Evolutionary conservation across 1,140 invertebrate genomes (phyloP), one percentile per base, ranked within the genome.

Genomic region (Homarus americanus): DNA sequence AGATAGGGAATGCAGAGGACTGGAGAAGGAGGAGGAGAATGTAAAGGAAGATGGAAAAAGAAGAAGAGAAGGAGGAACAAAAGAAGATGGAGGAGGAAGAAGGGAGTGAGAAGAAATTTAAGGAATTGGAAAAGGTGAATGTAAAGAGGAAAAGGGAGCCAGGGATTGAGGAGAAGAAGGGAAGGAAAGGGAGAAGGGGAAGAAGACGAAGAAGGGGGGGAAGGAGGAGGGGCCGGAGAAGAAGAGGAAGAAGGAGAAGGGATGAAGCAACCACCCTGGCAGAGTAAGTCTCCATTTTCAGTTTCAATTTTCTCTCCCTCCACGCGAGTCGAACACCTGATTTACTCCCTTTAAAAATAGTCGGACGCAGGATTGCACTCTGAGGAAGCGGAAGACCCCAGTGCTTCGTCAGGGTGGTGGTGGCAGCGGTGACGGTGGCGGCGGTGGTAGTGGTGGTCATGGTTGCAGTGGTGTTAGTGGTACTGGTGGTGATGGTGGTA

Each of bases 21-120:
- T n/a, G n/a, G 75, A 78, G 75, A 78, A 38, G 41, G 75, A 78
- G 75, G 41, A 36, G 40, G 75, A 78, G 75, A 78, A 36, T 38
- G 75, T n/a, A 78, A 36, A 78, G 75, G 40, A 36, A 78, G 75
- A 78, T 34, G 41, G 75, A 78, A 38, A 78, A 38, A 78, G 36
- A 44, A 15, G 41, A 10, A 44, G n/a, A 34, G 36, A 76, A 34
- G 40, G 44, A 15, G 44, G 15, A 15, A 49, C 44, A 49, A 0
- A 32, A 9, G n/a, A 9, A 32, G 28, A 32, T 28, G 7, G 63
- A 69, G n/a, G n/a, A 69, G n/a, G 5, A 32, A 69, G 53, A 20
- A 4, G 20, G 53, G 53, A 58, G 53, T 24, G 12, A 58, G 1
- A 20, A 24, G 12, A 58, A 58, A n/a, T n/a, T n/a, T n/a, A n/a